Conservation (phyloP, 2,113 vertebrate species). For the Neogobius melanostomus region DNA sequence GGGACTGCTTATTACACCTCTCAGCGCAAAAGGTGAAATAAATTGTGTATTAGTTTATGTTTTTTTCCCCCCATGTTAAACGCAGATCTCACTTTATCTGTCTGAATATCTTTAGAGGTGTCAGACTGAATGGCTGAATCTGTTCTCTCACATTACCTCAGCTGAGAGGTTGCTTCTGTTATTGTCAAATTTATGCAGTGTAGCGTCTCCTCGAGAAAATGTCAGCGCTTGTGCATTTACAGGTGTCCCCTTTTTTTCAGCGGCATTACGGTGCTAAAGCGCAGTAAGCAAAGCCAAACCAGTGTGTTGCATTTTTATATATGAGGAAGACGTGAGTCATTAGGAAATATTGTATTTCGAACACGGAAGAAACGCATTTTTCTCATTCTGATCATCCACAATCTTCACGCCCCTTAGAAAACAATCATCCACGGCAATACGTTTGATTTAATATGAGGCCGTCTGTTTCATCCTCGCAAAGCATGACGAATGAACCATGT, state of each 20-base stretch:
- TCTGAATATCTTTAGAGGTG: constrained; percentile 13
- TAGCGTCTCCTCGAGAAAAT: constrained; percentile 9
- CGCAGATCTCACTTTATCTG: constrained; percentile 20
- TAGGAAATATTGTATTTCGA: constrained; percentile 49
- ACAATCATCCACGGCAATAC: constrained; percentile 29
- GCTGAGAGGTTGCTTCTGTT: constrained; percentile 18
- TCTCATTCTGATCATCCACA: constrained; percentile 54
- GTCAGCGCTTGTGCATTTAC: constrained; percentile 20
- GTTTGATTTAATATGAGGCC: constrained; percentile 10
- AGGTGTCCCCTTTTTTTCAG: constrained; percentile 13
- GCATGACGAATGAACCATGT: background rate
- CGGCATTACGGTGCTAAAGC: constrained; percentile 21
- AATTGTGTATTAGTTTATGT: constrained; percentile 18
- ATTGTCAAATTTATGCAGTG: constrained; percentile 31
- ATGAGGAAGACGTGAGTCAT: constrained; percentile 48
- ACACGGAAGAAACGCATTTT: constrained; percentile 45
- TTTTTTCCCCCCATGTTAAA: constrained; percentile 16
- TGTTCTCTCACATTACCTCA: constrained; percentile 17
- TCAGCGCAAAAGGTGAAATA: constrained; percentile 25
- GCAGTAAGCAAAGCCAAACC: constrained; percentile 17
- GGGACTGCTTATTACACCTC: constrained; percentile 20
- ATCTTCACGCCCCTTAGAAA: constrained; percentile 20
- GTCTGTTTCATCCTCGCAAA: constrained; percentile 8
- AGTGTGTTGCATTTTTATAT: constrained; percentile 31
- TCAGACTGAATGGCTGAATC: constrained; percentile 18